Evolutionary conservation across 2,888 invertebrate genomes (phyloP), one percentile per base, ranked within the genome.

Genomic region (Microctonus brassicae): DNA sequence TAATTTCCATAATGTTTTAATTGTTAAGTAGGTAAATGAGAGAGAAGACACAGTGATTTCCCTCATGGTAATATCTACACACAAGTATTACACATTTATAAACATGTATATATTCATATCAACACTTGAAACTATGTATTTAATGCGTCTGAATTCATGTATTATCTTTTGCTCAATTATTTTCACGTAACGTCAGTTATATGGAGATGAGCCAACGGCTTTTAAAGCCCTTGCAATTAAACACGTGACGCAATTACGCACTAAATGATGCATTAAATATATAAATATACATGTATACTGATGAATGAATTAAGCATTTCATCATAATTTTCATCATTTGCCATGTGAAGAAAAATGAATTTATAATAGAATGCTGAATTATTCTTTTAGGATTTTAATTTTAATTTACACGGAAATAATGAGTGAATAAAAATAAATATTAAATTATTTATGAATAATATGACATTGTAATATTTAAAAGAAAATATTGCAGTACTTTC

Each of bases 121-220:
- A 47, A 47, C 47, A n/a, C n/a, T 47, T 47, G 9, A 17, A 47
- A n/a, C 17, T 47, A 47, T 47, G 17, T 47, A 47, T n/a, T n/a
- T 47, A 17, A 7, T n/a, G 47, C n/a, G 17, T 17, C 67, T 72
- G 63, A 67, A 74, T 74, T 74, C 60, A 65, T 66, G 76, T 74
- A 76, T 75, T 76, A 74, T 77, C 71, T 47, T 47, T 76, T 75
- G 76, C 74, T 72, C 74, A 72, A 75, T 76, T 77, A 79, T 78
- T 75, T 71, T 70, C 76, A 75, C 77, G 63, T 75, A 26, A 57
- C 39, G 39, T 66, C 20, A 66, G 57, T 66, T 66, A 66, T 55
- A 57, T 26, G 33, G 20, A 17, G 24, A 39, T 39, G 55, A 39
- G 26, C 26, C 39, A 66, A 66, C 55, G 57, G 36, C 66, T n/a